Evolutionary conservation across 2,888 invertebrate species (phyloP), one percentile per base, ranked within the genome.

Genomic region (Drosophila bunnanda): DNA sequence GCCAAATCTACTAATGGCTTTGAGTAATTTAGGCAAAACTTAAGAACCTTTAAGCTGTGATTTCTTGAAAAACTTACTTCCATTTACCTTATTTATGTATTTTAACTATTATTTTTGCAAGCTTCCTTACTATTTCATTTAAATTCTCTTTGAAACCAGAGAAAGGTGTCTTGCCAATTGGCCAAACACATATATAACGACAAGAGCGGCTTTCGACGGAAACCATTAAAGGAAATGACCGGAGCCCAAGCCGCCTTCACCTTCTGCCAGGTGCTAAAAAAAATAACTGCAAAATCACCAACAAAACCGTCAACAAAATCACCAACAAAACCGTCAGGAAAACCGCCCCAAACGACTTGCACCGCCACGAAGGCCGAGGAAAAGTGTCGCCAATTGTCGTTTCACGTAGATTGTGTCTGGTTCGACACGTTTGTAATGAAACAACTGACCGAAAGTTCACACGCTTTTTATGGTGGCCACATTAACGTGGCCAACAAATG

Each of bases 401-500:
- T 34, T 50, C 50, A 20, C 32, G 50, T 50, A 41, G 38, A 59
- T 46, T 69, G 70, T 69, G 70, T 69, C 41, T 43, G 53, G 59
- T 58, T 66, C 50, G 70, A 60, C 44, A 72, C 36, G 85, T 75
- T 74, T 64, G 77, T 61, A 69, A 60, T 62, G 62, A 62, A 50
- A 34, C 20, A 34, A 50, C 32, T 50, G 20, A 10, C 50, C 50
- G 50, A 50, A 50, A 50, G 71, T 82, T 82, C 82, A 87, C 87
- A 82, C 79, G 87, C 57, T 82, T 70, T 57, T 71, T 70, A 66
- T 75, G 70, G 44, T 54, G 39, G 20, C 44, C 64, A 46, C 72
- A 82, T 83, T 80, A 79, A 79, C 68, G 52, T 74, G 75, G 52
- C 68, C 78, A 78, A 61, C 69, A 59, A 67, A 67, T 67, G 68